phyloP scores from a whole-genome alignment of 2,888 invertebrate genomes.

The Byasa hedistus region DNA sequence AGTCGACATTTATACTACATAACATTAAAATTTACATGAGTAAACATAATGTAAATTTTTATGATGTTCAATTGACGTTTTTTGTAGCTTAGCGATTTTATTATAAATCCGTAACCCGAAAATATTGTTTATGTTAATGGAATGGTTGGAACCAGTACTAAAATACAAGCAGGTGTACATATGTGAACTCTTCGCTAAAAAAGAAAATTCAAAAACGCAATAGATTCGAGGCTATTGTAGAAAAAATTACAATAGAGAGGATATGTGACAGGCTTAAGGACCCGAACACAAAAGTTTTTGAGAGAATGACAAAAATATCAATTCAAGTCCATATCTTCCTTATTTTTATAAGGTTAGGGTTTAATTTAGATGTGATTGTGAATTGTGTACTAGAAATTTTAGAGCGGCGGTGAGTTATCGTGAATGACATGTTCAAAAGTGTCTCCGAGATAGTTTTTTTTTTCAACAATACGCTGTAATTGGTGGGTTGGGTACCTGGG shows the following conservation, averaged over 20 bases:
- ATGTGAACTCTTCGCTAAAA: constrained; percentile 60
- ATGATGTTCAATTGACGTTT: too few species aligned
- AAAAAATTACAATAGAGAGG: constrained; percentile 71
- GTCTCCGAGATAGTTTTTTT: constrained; percentile 72
- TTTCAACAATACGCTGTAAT: constrained; percentile 69
- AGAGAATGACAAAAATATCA: constrained; percentile 45
- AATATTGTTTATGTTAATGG: too few species aligned
- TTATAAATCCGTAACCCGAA: too few species aligned
- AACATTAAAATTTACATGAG: too few species aligned
- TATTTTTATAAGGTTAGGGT: constrained; percentile 36
- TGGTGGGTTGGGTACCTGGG: constrained; percentile 80
- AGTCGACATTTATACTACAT: too few species aligned
- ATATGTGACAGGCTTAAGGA: constrained; percentile 78
- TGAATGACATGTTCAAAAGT: constrained; percentile 77
- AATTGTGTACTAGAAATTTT: constrained; percentile 35
- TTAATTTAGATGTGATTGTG: constrained; percentile 28
- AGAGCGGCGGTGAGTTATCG: constrained; percentile 38
- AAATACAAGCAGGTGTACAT: constrained; percentile 61
- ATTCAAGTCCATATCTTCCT: constrained; percentile 22
- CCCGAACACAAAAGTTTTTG: constrained; percentile 67
- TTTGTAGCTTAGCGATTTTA: too few species aligned
- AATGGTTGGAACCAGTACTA: constrained; percentile 36
- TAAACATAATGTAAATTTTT: too few species aligned
- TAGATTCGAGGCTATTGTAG: constrained; percentile 62
- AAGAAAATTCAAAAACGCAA: constrained; percentile 56